Percentiles rank a stretch among this genome's conserved stretches.
These are phyloP conservation scores for mouse (Mus musculus) DNA, from an alignment of 2,113 vertebrate species.

Conservation along the genomic window GRCm39 chr17:32274001-32274500, in stretches of 20 bases:
- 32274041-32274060: not conserved
- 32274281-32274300: too few relatives aligned
- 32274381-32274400: not conserved
- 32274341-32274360: not conserved
- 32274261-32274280: not conserved
- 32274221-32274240: fast-evolving
- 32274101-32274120: conserved; percentile 44
- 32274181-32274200: not conserved
- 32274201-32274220: not conserved
- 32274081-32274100: conserved; percentile 94
- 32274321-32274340: not conserved
- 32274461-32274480: not conserved
- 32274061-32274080: conserved; percentile 84
- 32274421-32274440: not conserved
- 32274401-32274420: not conserved
- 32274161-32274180: not conserved
- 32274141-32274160: not conserved
- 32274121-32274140: too few relatives aligned
- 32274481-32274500: not conserved
- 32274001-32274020: not conserved
- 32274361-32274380: not conserved
- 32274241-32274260: fast-evolving
- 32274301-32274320: not conserved
- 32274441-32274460: not conserved
- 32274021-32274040: not conserved